Evolutionary conservation across 2,888 invertebrate species (phyloP), one percentile per base, ranked within the genome.

Genomic region (Dione vanillae): DNA sequence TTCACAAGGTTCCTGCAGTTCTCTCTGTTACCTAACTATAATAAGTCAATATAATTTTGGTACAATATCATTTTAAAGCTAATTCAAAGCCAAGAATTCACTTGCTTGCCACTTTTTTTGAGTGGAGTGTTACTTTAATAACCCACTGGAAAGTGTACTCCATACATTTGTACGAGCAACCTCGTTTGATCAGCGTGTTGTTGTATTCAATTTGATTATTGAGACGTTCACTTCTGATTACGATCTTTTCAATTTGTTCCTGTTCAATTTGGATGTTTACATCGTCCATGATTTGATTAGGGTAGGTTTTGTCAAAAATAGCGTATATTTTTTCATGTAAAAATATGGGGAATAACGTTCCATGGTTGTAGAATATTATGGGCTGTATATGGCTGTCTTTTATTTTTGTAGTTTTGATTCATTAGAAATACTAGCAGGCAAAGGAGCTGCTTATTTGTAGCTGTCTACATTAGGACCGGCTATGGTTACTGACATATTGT

Each of bases 221-320:
- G 64, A 49, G 64, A 49, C 64, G 49, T 64, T 64, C 49, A 37
- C 49, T 40, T 37, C 49, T 47, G 64, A 49, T 49, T 64, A 49
- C 64, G 37, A 64, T 64, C 64, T 64, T 64, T 64, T 49, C 16
- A 64, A 64, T 64, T 64, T 49, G 64, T 64, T 64, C 62, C 47
- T 11, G 35, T 49, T 64, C 64, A 64, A 64, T 64, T 64, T 64
- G 40, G 11, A 19, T 64, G 49, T 64, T 64, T 64, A 49, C 64
- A 49, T 12, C 14, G 35, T n/a, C 16, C 64, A 40, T 40, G 20
- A 49, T 64, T 49, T 64, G 37, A 49, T 64, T 64, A 64, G 27
- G 27, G n/a, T 27, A 27, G 43, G 20, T 61, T 54, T 61, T 61
- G 27, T 61, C 5, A 5, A 41, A 20, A 45, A 11, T 27, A 20